Evolutionary conservation across 2,113 vertebrate species (phyloP).

Genomic region (Otis tarda): DNA sequence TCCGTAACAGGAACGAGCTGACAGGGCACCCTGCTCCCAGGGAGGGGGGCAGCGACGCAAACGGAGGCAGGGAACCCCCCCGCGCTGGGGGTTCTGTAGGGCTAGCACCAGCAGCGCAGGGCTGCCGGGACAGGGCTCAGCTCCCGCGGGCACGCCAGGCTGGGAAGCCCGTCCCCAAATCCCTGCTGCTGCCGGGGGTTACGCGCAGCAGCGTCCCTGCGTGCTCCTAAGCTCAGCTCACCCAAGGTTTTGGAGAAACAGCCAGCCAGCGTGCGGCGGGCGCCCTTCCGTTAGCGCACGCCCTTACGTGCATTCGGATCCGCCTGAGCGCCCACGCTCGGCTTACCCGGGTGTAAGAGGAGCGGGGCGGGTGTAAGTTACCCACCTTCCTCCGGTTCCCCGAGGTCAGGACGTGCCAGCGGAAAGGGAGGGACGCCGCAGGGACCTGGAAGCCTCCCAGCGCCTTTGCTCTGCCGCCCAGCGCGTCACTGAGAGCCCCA

Average conservation of each 20-base stretch:
- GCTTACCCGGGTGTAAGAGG: neutral
- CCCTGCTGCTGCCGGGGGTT: neutral
- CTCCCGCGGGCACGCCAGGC: no score
- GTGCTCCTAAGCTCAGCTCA: neutral
- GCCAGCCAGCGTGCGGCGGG: no score
- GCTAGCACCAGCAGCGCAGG: no score
- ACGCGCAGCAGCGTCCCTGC: neutral
- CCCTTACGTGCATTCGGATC: neutral
- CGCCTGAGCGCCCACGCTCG: neutral
- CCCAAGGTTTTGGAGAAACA: neutral
- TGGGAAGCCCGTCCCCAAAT: neutral
- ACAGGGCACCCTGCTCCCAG: neutral
- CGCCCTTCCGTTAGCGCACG: accelerated
- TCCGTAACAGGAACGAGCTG: neutral
- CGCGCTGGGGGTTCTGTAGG: no score
- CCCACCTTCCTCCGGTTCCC: neutral
- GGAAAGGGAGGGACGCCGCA: neutral
- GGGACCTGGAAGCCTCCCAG: neutral
- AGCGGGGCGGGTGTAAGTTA: neutral
- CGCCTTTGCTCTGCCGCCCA: neutral
- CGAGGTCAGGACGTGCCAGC: neutral
- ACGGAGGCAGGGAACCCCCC: neutral
- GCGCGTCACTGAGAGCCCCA: accelerated
- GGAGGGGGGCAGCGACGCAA: neutral
- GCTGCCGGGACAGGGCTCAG: no score